Evolutionary conservation across 2,797 vertebrate species (phyloP).

Genomic region (Eospalax fontanierii): DNA sequence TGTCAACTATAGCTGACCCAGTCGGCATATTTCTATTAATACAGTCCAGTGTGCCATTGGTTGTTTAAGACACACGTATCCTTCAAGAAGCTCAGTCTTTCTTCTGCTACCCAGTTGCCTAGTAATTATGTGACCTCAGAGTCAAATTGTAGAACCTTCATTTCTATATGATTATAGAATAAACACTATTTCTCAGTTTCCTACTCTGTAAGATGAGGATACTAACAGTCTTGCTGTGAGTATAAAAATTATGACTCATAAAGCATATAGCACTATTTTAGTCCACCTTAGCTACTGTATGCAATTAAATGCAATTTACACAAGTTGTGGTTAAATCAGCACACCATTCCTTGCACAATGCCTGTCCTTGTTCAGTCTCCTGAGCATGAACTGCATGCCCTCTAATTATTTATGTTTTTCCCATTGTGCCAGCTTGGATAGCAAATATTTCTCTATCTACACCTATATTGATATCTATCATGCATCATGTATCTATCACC

Average conservation of each 20-base stretch:
- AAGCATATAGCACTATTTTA: neutral
- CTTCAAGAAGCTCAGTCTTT: neutral
- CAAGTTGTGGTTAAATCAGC: neutral
- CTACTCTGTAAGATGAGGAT: constrained; percentile 10
- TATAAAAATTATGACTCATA: neutral
- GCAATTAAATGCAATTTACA: constrained; percentile 8
- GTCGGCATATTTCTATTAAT: constrained; percentile 41
- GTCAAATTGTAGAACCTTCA: neutral
- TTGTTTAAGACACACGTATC: constrained; percentile 5
- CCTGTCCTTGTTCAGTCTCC: neutral
- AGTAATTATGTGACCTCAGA: neutral
- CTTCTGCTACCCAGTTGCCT: neutral
- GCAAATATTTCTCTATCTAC: neutral
- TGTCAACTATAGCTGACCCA: neutral
- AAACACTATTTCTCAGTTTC: neutral
- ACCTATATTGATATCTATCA: no score
- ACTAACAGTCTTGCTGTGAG: neutral
- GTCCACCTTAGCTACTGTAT: neutral
- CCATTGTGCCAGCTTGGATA: neutral
- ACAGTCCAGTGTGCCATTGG: neutral
- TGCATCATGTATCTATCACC: no score
- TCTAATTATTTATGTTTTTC: neutral
- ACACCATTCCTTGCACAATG: neutral
- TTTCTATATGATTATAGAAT: neutral
- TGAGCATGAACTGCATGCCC: neutral